These are phyloP conservation scores for Rachycentron canadum DNA, from an alignment of 2,797 vertebrate genomes.

Conservation along the genomic window DNA sequence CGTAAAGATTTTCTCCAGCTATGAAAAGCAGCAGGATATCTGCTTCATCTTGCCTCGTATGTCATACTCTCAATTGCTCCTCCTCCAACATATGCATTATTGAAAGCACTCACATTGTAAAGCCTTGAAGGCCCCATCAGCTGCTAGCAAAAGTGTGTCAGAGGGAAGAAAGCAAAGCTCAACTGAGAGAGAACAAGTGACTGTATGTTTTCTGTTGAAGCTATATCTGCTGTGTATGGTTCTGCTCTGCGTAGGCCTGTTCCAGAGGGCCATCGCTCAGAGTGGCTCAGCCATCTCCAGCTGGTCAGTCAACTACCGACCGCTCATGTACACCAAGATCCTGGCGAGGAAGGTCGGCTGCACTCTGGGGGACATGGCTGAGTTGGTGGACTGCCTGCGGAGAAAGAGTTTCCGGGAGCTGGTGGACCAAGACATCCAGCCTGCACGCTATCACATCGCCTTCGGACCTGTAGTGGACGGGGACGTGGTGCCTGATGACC, in stretches of 20 bases:
- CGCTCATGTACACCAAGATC: slow-evolving; percentile 92
- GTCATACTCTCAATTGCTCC: slow-evolving; percentile 57
- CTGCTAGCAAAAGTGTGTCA: slow-evolving; percentile 69
- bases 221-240: slow-evolving; percentile 7
- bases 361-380: slow-evolving; percentile 87
- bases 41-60: slow-evolving; percentile 57
- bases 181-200: slow-evolving; percentile 40
- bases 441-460: slow-evolving; percentile 94
- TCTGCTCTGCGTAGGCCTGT: slow-evolving; percentile 85
- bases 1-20: slow-evolving; percentile 54
- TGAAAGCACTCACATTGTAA: slow-evolving; percentile 62
- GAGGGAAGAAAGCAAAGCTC: slow-evolving; percentile 21
- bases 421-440: slow-evolving; percentile 97
- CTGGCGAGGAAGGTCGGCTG: slow-evolving; percentile 95
- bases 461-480: slow-evolving; percentile 97
- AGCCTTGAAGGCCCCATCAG: slow-evolving; percentile 65
- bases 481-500: slow-evolving; percentile 95
- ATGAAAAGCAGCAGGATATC: slow-evolving; percentile 49
- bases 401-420: slow-evolving; percentile 92
- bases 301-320: slow-evolving; percentile 96
- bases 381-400: slow-evolving; percentile 92
- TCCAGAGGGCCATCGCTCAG: slow-evolving; percentile 96
- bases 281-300: slow-evolving; percentile 96
- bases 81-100: slow-evolving; percentile 77
- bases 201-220: slow-evolving; percentile 40